These are phyloP conservation scores for Dynastes grantii DNA, from an alignment of 2,888 invertebrate species.

Conservation along the genomic window DNA sequence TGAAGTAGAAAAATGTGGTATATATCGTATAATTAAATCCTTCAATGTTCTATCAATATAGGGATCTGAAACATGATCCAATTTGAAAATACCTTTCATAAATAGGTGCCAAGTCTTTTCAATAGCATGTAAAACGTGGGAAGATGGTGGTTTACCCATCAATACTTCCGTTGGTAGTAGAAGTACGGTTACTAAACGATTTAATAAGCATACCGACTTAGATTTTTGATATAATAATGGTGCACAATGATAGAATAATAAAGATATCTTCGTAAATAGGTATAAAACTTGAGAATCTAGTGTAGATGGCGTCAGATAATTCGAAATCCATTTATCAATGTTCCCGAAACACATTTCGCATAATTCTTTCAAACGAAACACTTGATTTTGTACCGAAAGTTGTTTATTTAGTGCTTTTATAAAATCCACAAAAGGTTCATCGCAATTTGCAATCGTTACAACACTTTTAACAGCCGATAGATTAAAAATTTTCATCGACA, in stretches of 20 bases:
- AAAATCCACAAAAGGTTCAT: slow-evolving; percentile 63
- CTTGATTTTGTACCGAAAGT: slow-evolving; percentile 53
- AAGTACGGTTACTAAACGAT: slow-evolving; percentile 71
- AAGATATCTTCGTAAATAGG: slow-evolving; percentile 63
- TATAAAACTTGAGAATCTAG: slow-evolving; percentile 63
- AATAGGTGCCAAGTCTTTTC: slow-evolving; percentile 73
- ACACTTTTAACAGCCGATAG: slow-evolving; percentile 56
- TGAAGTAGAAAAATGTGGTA: slow-evolving; percentile 63
- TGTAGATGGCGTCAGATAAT: slow-evolving; percentile 61
- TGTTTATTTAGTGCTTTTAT: slow-evolving; percentile 62
- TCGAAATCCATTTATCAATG: slow-evolving; percentile 61
- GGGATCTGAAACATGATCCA: slow-evolving; percentile 70
- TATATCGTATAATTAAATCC: slow-evolving; percentile 70
- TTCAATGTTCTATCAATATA: slow-evolving; percentile 71
- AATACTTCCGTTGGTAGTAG: slow-evolving; percentile 72
- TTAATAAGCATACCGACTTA: slow-evolving; percentile 70
- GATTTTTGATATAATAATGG: slow-evolving; percentile 64
- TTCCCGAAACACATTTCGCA: slow-evolving; percentile 65
- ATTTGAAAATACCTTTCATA: slow-evolving; percentile 71
- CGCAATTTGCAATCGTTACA: slow-evolving; percentile 52
- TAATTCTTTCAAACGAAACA: slow-evolving; percentile 58
- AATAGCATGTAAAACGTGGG: slow-evolving; percentile 69
- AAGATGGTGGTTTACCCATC: slow-evolving; percentile 69
- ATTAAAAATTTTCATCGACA: slow-evolving; percentile 62
- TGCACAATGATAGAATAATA: slow-evolving; percentile 64